A percentile compares a stretch with the other conserved stretches of the same genome.
phyloP scores from a whole-genome alignment of 2,113 vertebrate species.

The Dendropsophus ebraccatus region DNA sequence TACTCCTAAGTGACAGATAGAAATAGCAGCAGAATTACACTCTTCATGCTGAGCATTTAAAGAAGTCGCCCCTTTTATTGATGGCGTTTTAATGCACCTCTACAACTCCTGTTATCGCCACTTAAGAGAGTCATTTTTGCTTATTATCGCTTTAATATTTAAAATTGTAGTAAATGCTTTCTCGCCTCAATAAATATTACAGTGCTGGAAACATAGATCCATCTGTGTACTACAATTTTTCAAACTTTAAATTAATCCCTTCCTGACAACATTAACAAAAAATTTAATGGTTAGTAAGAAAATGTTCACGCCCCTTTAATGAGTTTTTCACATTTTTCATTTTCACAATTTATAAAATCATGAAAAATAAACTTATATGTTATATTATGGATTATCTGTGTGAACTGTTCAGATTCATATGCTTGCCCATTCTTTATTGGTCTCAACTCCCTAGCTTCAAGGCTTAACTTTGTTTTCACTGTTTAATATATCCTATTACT shows the following conservation, averaged over 20 bases:
- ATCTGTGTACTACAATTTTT: background rate
- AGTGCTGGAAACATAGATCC: background rate
- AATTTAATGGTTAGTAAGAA: background rate
- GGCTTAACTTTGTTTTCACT: no score
- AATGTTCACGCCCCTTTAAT: no score
- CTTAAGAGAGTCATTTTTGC: conserved; percentile 21
- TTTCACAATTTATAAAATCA: no score
- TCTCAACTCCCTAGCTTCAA: no score
- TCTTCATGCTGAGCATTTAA: conserved; percentile 19
- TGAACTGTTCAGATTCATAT: no score
- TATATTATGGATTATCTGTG: no score
- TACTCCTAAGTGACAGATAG: conserved; percentile 24
- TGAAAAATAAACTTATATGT: no score
- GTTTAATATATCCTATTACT: no score
- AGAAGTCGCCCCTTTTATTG: conserved; percentile 17
- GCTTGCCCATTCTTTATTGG: no score
- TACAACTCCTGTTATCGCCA: conserved; percentile 2
- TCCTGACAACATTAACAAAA: background rate
- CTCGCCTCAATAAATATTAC: background rate
- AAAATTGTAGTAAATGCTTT: conserved; percentile 5
- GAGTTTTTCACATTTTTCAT: no score
- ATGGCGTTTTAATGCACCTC: conserved; percentile 49
- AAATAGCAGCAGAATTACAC: conserved; percentile 31
- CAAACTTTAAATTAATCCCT: background rate
- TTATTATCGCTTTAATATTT: conserved; percentile 26